These are phyloP conservation scores for Gambelia wislizenii DNA, from an alignment of 2,797 vertebrate species.

Conservation along the genomic window DNA sequence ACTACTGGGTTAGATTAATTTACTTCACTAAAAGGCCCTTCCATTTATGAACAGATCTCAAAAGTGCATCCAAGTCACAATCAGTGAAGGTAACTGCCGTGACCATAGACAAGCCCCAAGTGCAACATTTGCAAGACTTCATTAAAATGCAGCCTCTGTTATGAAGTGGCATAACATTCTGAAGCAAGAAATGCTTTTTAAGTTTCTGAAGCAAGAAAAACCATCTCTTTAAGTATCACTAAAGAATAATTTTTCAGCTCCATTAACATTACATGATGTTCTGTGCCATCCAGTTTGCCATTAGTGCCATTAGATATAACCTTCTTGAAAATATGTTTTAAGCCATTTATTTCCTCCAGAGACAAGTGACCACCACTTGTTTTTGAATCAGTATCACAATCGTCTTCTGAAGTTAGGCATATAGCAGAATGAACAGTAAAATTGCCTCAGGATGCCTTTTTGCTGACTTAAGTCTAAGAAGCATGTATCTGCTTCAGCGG, in stretches of 20 bases:
- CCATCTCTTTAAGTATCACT: not conserved
- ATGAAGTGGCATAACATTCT: not conserved
- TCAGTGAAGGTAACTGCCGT: not conserved
- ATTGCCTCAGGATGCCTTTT: not conserved
- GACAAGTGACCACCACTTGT: not conserved
- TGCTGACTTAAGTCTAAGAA: not conserved
- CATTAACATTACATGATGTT: not conserved
- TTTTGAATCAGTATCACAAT: not conserved
- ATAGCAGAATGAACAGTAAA: not conserved
- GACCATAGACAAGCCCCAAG: not conserved
- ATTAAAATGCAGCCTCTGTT: not conserved
- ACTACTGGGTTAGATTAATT: not conserved
- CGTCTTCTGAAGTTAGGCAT: not conserved
- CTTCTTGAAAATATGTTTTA: slow-evolving; percentile 2
- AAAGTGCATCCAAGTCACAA: not conserved
- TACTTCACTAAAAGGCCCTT: not conserved
- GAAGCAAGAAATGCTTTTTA: not conserved
- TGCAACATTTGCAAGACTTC: not conserved
- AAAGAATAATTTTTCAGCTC: not conserved
- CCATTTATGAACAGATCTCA: not conserved
- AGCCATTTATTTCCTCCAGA: not conserved
- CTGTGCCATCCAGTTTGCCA: not conserved
- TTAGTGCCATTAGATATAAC: not conserved
- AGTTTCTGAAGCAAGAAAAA: not conserved
- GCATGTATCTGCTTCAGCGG: not conserved